Conservation (phyloP, 1,140 invertebrate genomes). For the Drosophila ficusphila region DNA sequence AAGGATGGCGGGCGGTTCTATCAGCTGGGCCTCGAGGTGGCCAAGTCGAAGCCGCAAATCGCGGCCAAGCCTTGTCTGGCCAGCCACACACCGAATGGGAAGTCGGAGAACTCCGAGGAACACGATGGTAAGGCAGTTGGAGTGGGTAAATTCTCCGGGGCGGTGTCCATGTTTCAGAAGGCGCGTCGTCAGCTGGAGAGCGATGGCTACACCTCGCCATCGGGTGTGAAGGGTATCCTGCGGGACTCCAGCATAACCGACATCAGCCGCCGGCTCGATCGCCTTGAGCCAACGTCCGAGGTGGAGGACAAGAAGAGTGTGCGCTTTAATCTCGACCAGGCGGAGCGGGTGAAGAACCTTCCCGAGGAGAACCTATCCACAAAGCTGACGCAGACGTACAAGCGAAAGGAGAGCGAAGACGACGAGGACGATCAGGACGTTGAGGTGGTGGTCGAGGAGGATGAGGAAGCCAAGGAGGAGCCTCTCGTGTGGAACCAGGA, state of each 20-base stretch:
- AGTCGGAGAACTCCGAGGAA: not conserved
- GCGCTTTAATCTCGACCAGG: slow-evolving; percentile 86
- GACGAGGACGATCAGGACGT: slow-evolving; percentile 55
- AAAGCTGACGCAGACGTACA: slow-evolving; percentile 26
- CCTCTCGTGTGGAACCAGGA: slow-evolving; percentile 46
- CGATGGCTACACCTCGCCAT: slow-evolving; percentile 1
- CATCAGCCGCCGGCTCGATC: slow-evolving; percentile 68
- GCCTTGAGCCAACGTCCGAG: slow-evolving; percentile 33
- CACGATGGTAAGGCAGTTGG: slow-evolving; percentile 12
- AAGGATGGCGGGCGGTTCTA: slow-evolving; percentile 65
- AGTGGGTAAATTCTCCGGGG: slow-evolving; percentile 51
- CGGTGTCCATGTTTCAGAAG: slow-evolving; percentile 88
- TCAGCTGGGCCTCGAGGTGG: slow-evolving; percentile 59
- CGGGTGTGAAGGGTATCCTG: slow-evolving; percentile 88
- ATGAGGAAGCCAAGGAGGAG: slow-evolving; percentile 10
- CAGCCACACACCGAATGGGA: slow-evolving; percentile 1
- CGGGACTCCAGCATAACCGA: slow-evolving; percentile 88
- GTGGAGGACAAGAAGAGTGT: slow-evolving; percentile 87
- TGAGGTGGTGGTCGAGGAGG: slow-evolving; percentile 26
- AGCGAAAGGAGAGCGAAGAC: slow-evolving; percentile 34
- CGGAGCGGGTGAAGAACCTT: slow-evolving; percentile 40
- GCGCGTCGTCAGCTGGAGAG: slow-evolving; percentile 75
- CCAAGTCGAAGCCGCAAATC: slow-evolving; percentile 45
- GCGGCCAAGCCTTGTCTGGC: not conserved
- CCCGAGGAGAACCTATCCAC: slow-evolving; percentile 44